A percentile compares a stretch with the other conserved stretches of the same genome.
Evolutionary conservation across 2,797 vertebrate genomes (phyloP).

Genomic region (Tamandua tetradactyla): DNA sequence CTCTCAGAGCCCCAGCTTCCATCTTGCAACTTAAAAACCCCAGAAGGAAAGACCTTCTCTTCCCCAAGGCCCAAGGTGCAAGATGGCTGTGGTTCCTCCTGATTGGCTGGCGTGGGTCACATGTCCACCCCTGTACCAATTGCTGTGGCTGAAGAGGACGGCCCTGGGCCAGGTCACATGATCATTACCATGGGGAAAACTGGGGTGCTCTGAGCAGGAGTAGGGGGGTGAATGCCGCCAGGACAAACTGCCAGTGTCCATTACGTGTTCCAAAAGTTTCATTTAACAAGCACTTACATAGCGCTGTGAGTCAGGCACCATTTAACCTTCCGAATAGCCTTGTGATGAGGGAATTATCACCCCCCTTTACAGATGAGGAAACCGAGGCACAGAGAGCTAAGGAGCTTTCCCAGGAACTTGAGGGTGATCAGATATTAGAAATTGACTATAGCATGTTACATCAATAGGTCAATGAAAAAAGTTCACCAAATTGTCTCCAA

Average conservation of each 20-base stretch:
- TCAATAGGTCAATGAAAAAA: neutral
- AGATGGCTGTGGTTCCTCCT: too few relatives aligned
- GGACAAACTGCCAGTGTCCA: neutral
- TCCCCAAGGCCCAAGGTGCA: neutral
- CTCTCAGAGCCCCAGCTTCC: neutral
- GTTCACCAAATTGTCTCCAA: neutral
- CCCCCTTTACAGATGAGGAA: too few relatives aligned
- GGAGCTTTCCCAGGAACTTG: neutral
- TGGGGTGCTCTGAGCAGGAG: too few relatives aligned
- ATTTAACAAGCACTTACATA: too few relatives aligned
- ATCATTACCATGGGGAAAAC: neutral
- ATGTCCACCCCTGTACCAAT: neutral
- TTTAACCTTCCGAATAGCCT: too few relatives aligned
- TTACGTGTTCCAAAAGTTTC: too few relatives aligned
- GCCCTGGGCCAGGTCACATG: neutral
- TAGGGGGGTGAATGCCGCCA: neutral
- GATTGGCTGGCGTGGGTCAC: neutral
- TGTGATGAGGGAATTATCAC: too few relatives aligned
- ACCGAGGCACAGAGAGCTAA: neutral
- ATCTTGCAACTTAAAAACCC: neutral
- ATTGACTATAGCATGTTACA: neutral
- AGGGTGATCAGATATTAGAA: neutral
- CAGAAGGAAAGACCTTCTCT: neutral
- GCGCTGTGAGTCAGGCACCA: neutral
- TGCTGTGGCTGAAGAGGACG: neutral